phyloP scores from a whole-genome alignment of 2,888 invertebrate genomes.

The Chrysopilus asiliformis region DNA sequence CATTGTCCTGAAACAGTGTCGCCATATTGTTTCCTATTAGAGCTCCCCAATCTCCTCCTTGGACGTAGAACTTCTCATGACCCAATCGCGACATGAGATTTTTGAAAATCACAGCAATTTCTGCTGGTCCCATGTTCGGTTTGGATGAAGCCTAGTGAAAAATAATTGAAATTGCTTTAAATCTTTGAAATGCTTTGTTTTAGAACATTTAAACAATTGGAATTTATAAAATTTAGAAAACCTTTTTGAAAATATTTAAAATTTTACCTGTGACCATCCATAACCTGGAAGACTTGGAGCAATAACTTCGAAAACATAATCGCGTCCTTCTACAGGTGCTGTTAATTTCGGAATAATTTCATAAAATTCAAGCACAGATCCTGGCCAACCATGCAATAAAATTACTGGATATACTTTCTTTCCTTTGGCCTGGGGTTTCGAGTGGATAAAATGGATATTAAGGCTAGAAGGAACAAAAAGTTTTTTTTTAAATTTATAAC shows the following conservation, averaged over 20 bases:
- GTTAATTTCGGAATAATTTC: constrained; percentile 55
- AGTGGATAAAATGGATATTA: no score
- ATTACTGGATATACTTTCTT: constrained; percentile 50
- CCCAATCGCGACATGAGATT: constrained; percentile 57
- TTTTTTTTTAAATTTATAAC: no score
- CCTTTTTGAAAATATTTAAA: no score
- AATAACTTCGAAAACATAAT: no score
- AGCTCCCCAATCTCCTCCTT: constrained; percentile 77
- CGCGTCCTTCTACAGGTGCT: no score
- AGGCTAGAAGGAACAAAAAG: no score
- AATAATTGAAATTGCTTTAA: no score
- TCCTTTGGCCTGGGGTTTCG: constrained; percentile 30
- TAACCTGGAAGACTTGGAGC: no score
- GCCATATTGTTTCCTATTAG: constrained; percentile 48
- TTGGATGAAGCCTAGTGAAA: constrained; percentile 40
- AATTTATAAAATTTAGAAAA: no score
- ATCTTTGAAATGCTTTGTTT: no score
- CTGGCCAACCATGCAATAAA: constrained; percentile 77
- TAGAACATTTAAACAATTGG: no score
- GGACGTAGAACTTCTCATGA: constrained; percentile 48
- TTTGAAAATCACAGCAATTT: constrained; percentile 44
- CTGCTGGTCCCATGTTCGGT: constrained; percentile 43
- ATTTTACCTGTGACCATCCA: no score
- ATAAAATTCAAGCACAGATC: constrained; percentile 67
- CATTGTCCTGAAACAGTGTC: constrained; percentile 46